A percentile compares a stretch with the other conserved stretches of the same genome.
phyloP scores from a whole-genome alignment of 2,888 invertebrate genomes.

The Melikaiella ostensackeni region DNA sequence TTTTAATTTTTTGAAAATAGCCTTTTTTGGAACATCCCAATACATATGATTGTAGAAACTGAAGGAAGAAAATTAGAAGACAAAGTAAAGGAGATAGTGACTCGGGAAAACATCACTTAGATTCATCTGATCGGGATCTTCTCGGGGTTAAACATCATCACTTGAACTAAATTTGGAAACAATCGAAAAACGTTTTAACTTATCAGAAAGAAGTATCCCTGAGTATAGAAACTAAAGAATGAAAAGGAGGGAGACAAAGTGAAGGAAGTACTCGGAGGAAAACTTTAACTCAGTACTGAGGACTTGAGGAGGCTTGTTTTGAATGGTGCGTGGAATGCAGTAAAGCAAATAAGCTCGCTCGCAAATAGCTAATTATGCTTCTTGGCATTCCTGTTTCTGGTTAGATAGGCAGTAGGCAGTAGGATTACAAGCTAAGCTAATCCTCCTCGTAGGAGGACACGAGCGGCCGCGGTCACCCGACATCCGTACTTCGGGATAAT shows the following conservation, averaged over 20 bases:
- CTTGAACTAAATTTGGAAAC: too few relatives aligned
- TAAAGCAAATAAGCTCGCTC: slow-evolving; percentile 72
- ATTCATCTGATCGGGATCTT: too few relatives aligned
- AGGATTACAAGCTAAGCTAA: slow-evolving; percentile 73
- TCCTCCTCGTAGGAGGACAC: slow-evolving; percentile 75
- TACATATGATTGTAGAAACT: too few relatives aligned
- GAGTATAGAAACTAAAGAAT: slow-evolving; percentile 40
- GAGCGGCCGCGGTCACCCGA: slow-evolving; percentile 73
- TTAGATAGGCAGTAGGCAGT: slow-evolving; percentile 58
- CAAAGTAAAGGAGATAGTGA: too few relatives aligned
- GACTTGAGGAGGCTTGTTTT: slow-evolving; percentile 53
- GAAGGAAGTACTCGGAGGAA: slow-evolving; percentile 47
- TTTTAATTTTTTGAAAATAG: too few relatives aligned
- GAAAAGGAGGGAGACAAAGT: slow-evolving; percentile 46
- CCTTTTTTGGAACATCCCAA: too few relatives aligned
- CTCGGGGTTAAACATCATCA: too few relatives aligned
- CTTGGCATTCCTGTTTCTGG: slow-evolving; percentile 75
- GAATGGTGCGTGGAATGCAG: slow-evolving; percentile 70
- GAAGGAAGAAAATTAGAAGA: too few relatives aligned
- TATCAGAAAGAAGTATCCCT: too few relatives aligned
- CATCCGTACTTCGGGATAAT: slow-evolving; percentile 66
- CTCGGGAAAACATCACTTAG: too few relatives aligned
- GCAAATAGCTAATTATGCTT: slow-evolving; percentile 75
- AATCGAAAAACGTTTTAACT: too few relatives aligned
- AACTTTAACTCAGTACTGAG: slow-evolving; percentile 49